Conservation (phyloP, 2,888 invertebrate genomes). For the Lomographa bimaculata region DNA sequence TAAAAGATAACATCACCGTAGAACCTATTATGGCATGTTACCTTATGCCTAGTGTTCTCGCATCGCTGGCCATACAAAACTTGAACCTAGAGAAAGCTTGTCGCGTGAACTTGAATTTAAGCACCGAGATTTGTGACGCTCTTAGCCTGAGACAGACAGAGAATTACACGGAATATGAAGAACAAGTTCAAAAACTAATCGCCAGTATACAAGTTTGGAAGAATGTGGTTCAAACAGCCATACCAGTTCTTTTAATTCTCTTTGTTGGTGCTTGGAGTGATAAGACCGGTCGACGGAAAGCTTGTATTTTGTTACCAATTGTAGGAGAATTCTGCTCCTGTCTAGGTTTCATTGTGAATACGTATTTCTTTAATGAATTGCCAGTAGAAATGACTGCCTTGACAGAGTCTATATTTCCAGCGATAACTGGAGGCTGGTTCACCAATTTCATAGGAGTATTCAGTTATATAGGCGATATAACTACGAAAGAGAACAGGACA, state of each 20-base stretch:
- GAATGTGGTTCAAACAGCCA: constrained; percentile 90
- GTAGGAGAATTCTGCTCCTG: constrained; percentile 91
- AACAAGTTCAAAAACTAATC: constrained; percentile 87
- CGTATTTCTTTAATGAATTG: constrained; percentile 89
- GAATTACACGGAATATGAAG: constrained; percentile 80
- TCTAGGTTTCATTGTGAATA: constrained; percentile 89
- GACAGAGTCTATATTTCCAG: constrained; percentile 91
- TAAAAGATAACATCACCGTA: constrained; percentile 85
- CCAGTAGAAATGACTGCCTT: constrained; percentile 91
- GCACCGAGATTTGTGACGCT: constrained; percentile 88
- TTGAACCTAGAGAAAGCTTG: constrained; percentile 89
- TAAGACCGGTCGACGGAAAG: constrained; percentile 87
- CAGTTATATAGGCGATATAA: constrained; percentile 94
- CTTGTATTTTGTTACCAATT: constrained; percentile 92
- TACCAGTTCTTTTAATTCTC: constrained; percentile 91
- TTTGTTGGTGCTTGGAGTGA: constrained; percentile 93
- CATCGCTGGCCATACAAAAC: constrained; percentile 92
- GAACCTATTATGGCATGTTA: constrained; percentile 89
- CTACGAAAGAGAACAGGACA: constrained; percentile 91
- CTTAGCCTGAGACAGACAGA: constrained; percentile 88
- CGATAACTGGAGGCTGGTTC: constrained; percentile 93
- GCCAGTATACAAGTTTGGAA: constrained; percentile 93
- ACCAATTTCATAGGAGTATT: constrained; percentile 94
- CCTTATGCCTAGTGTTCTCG: constrained; percentile 85
- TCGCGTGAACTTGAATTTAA: constrained; percentile 89